Percentiles rank a stretch among this genome's conserved stretches.
Conservation (phyloP, 2,888 invertebrate species). For the Rhimphoctona megacephalus region DNA sequence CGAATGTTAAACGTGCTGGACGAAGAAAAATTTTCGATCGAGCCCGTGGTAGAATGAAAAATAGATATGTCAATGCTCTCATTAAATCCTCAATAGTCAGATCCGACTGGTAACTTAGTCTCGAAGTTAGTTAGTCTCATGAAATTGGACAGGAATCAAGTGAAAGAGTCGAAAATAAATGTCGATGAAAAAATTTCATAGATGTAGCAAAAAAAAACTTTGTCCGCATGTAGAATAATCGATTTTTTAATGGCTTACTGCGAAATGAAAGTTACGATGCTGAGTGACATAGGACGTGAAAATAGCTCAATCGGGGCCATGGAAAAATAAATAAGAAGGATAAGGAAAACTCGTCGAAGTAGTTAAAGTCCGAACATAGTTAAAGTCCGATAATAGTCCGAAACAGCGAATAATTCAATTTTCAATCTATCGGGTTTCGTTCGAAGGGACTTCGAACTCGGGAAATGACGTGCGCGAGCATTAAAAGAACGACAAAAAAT, state of each 20-base stretch:
- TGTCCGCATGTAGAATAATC: slow-evolving; percentile 22
- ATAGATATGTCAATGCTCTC: neutral
- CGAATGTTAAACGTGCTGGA: too few species aligned
- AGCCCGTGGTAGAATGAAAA: too few species aligned
- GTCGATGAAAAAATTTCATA: neutral
- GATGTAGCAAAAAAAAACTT: slow-evolving; percentile 9
- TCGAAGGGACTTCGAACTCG: neutral
- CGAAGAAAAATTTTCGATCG: too few species aligned
- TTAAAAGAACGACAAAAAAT: slow-evolving; percentile 14
- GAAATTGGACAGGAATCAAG: neutral
- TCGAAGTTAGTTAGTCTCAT: neutral
- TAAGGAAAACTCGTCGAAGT: slow-evolving; percentile 20
- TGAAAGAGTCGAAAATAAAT: neutral
- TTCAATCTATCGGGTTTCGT: neutral
- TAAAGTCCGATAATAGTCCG: slow-evolving; percentile 14
- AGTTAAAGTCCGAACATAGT: slow-evolving; percentile 6
- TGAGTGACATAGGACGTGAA: slow-evolving; percentile 33
- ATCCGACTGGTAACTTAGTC: neutral
- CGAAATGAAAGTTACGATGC: neutral
- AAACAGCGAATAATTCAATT: slow-evolving; percentile 5
- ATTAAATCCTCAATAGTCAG: neutral
- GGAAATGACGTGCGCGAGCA: neutral
- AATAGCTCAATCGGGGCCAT: slow-evolving; percentile 26
- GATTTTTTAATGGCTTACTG: slow-evolving; percentile 14
- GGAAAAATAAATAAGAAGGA: slow-evolving; percentile 23